A percentile compares a stretch with the other conserved stretches of the same genome.
Evolutionary conservation across 2,888 invertebrate species (phyloP).

Genomic region (Bombylius discolor): DNA sequence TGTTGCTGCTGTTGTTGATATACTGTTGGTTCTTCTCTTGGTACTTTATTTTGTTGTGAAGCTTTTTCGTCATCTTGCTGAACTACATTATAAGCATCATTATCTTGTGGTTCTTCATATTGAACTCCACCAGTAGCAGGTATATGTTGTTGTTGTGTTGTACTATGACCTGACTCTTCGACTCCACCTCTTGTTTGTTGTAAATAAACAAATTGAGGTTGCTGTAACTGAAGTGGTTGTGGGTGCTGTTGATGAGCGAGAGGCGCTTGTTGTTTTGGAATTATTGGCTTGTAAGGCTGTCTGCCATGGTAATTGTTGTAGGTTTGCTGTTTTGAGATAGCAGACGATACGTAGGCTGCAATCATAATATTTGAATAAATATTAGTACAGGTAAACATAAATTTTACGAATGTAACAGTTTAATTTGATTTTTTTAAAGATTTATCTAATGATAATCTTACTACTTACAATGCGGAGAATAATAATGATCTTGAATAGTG

Average conservation of each 20-base stretch:
- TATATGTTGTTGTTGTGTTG: slow-evolving; percentile 10
- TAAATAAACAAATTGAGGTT: slow-evolving; percentile 16
- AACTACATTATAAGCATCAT: neutral
- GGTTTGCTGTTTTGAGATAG: slow-evolving; percentile 4
- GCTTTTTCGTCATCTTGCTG: neutral
- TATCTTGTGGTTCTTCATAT: neutral
- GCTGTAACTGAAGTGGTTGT: slow-evolving; percentile 3
- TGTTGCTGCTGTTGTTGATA: slow-evolving; percentile 9
- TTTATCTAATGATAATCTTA: too few relatives aligned
- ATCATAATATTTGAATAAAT: neutral
- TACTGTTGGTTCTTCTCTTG: neutral
- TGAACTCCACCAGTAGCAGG: neutral
- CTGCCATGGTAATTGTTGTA: neutral
- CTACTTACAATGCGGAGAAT: neutral
- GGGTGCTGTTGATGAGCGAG: neutral
- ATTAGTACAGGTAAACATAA: neutral
- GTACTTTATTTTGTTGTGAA: neutral
- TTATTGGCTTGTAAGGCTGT: neutral
- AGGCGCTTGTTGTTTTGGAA: neutral
- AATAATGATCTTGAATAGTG: neutral
- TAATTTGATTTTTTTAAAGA: too few relatives aligned
- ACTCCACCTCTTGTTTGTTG: slow-evolving; percentile 6
- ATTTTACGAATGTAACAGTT: too few relatives aligned
- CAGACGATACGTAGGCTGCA: slow-evolving; percentile 1
- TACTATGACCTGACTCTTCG: slow-evolving; percentile 3